These are phyloP conservation scores for Nasonia vitripennis DNA, from an alignment of 1,140 invertebrate genomes.

Conservation along the genomic window DNA sequence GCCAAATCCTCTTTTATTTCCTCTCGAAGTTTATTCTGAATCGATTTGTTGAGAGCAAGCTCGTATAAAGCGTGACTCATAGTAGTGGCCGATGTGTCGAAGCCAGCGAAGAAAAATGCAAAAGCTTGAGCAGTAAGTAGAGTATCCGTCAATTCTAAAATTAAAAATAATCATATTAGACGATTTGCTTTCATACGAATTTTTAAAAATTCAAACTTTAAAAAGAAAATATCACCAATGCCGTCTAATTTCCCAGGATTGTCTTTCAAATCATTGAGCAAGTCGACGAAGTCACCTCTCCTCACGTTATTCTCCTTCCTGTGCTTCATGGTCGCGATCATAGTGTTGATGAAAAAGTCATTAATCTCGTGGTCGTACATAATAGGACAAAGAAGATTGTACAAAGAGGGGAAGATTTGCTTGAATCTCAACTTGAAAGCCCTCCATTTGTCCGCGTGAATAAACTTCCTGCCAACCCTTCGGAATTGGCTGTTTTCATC, in stretches of 20 bases:
- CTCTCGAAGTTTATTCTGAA: constrained; percentile 59
- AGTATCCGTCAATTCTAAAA: constrained; percentile 56
- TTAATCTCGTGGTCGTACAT: constrained; percentile 61
- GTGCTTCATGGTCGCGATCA: constrained; percentile 71
- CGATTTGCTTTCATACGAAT: not conserved
- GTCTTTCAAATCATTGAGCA: constrained; percentile 68
- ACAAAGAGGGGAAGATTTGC: constrained; percentile 48
- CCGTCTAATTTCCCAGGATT: constrained; percentile 24
- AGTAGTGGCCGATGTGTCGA: constrained; percentile 58
- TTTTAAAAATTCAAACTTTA: not conserved
- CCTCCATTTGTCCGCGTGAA: constrained; percentile 47
- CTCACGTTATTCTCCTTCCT: constrained; percentile 69
- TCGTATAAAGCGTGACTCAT: constrained; percentile 59
- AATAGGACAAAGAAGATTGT: constrained; percentile 42
- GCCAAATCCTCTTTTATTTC: constrained; percentile 71
- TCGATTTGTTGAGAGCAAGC: constrained; percentile 53
- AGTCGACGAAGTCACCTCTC: constrained; percentile 76
- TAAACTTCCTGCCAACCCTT: constrained; percentile 65
- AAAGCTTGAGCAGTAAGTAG: constrained; percentile 58
- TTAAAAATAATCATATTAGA: constrained; percentile 25
- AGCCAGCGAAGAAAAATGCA: constrained; percentile 61
- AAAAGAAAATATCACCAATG: constrained; percentile 38
- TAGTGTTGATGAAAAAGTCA: constrained; percentile 71
- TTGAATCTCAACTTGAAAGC: constrained; percentile 44
- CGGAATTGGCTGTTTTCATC: constrained; percentile 73